Evolutionary conservation across 2,113 vertebrate genomes (phyloP), one percentile per base, ranked within the genome.

Genomic region (Stigmatopora argus): DNA sequence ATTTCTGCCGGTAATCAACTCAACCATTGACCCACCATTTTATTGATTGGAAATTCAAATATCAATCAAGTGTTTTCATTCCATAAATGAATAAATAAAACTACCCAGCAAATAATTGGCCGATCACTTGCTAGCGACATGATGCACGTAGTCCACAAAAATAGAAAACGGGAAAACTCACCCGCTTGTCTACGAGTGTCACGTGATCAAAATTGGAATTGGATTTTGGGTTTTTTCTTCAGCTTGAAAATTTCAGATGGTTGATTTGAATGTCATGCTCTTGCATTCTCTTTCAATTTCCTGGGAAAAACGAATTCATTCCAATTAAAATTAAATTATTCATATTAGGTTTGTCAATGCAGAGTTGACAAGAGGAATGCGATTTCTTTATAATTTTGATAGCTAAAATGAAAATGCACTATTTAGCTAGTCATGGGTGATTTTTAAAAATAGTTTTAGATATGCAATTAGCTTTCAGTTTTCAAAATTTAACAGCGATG

Each of bases 331-430:
- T 41, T 1, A 10, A 31, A 31, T 31, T 2, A 31, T 31, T 31
- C 26, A 31, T 31, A 31, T 3, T 31, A 31, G 26, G 1, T 31
- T 31, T 21, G 35, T 14, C 18, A 18, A 41, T 9, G 35, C 34
- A 65, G 34, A 48, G 46, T 19, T 26, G 41, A 41, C 26, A 55
- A 23, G 17, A 55, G 56, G 56, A 14, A 57, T 58, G 45, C 64
- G 47, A 66, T 17, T 56, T 62, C 14, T 53, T 59, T 65, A 60
- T 7, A 23, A 57, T 65, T 64, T 19, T 10, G 67, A 45, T 38
- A 8, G 45, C 46, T 49, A 19, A 61, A 66, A 57, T 71, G 66
- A 66, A 51, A 62, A 49, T 51, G 14, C 58, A 44, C 21, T 5
- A 14, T 61, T 21, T 21, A 1, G 1, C 0, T 38, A 61, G 1